Conservation (phyloP, 2,113 vertebrate species). For the Nothobranchius furzeri region DNA sequence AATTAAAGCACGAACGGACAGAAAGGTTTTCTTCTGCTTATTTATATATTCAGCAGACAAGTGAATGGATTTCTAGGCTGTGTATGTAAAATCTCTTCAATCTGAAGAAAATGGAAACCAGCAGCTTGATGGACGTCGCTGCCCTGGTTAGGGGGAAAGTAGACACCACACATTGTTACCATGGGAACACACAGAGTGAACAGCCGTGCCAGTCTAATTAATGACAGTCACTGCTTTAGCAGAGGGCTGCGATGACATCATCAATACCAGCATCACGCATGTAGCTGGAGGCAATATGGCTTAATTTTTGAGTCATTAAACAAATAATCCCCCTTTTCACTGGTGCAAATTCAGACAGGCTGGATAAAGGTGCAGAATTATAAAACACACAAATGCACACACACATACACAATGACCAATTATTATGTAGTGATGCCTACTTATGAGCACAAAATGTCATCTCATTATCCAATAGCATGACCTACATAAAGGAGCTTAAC, state of each 20-base stretch:
- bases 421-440: conserved; percentile 49
- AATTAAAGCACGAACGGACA: conserved; percentile 13
- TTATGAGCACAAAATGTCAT: conserved; percentile 70
- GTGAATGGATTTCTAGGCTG: conserved; percentile 27
- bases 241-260: conserved; percentile 66
- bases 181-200: conserved; percentile 77
- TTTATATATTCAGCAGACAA: conserved; percentile 36
- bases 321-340: conserved; percentile 31
- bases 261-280: conserved; percentile 58
- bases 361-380: conserved; percentile 26
- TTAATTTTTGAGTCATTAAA: conserved; percentile 36
- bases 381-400: conserved; percentile 6
- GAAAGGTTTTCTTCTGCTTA: conserved; percentile 11
- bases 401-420: conserved; percentile 22
- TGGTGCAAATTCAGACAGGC: conserved; percentile 11
- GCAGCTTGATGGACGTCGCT: conserved; percentile 54
- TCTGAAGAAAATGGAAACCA: conserved; percentile 49
- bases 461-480: conserved; percentile 76
- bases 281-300: conserved; percentile 36
- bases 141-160: conserved; percentile 43
- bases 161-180: conserved; percentile 72
- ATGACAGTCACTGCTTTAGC: conserved; percentile 69
- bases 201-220: conserved; percentile 73
- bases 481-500: conserved; percentile 77
- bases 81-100: conserved; percentile 35